Evolutionary conservation across 2,888 invertebrate species (phyloP), one percentile per base, ranked within the genome.

Genomic region (Parnassius mnemosyne): DNA sequence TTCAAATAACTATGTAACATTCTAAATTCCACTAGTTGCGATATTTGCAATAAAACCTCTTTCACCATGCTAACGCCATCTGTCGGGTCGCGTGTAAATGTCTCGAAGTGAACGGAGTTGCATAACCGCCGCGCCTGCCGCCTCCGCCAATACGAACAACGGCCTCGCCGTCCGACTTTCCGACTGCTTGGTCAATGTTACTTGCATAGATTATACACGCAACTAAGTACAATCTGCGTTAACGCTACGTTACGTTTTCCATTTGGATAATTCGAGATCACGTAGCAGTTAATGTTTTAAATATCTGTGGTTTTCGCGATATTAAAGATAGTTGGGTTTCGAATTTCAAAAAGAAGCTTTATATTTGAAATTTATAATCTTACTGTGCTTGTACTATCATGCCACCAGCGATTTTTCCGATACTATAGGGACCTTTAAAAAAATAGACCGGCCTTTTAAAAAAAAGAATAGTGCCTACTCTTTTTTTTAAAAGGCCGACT

Each of bases 41-140:
- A 43, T 11, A 52, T 57, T 46, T 47, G 34, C 42, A 47, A 56
- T 47, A 13, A 53, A 42, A 58, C 49, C 54, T 54, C 12, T 44
- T 54, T 51, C 41, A 55, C 57, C 25, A 41, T 60, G 53, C 65
- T n/a, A 57, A 13, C 56, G 64, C 60, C 57, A 60, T 51, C 60
- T 60, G 9, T 53, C 57, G 53, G 53, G 55, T 42, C 59, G 49
- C 59, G 58, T 65, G 65, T 69, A 66, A 68, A 70, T 67, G 69
- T 71, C 63, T 66, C 63, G 61, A 73, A 76, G 76, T 73, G 80
- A 78, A 69, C 71, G 79, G 74, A 57, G 57, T 64, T 63, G 64
- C 59, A 64, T 61, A 65, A 53, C 60, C 67, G 74, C 74, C 79
- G 75, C 73, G 79, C 78, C 80, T 75, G 72, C 79, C 60, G 66